phyloP scores from a whole-genome alignment of 2,797 vertebrate species.

The Merluccius polli region DNA sequence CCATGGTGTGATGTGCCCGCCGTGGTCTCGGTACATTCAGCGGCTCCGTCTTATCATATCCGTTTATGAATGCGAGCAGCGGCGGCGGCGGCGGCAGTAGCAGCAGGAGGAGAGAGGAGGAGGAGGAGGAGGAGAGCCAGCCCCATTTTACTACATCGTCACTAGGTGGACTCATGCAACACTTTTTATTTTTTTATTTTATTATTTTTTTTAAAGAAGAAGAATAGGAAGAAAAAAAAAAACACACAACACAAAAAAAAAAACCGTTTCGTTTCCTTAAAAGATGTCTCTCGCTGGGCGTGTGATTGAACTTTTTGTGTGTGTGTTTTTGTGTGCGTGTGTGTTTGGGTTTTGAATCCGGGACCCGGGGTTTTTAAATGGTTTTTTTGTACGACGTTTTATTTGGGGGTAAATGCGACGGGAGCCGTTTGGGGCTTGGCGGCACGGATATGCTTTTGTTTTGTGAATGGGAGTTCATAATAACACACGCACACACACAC shows the following conservation, averaged over 20 bases:
- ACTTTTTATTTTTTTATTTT: no score
- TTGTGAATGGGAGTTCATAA: slow-evolving; percentile 1
- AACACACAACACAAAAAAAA: no score
- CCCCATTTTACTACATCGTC: slow-evolving; percentile 63
- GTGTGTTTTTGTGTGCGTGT: no score
- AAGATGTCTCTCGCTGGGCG: neutral
- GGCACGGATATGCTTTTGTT: neutral
- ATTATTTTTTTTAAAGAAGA: no score
- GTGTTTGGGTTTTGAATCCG: no score
- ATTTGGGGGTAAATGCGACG: neutral
- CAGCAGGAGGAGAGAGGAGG: no score
- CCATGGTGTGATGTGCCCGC: slow-evolving; percentile 77
- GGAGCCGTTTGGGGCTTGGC: neutral
- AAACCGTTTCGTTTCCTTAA: slow-evolving; percentile 30
- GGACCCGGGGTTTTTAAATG: neutral
- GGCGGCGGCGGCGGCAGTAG: no score
- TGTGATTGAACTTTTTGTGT: neutral
- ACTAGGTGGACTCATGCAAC: slow-evolving; percentile 47
- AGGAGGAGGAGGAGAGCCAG: slow-evolving; percentile 49
- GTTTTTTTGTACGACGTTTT: neutral
- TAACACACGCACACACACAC: no score
- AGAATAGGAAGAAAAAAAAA: slow-evolving; percentile 8
- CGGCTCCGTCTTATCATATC: slow-evolving; percentile 70
- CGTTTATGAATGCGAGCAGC: slow-evolving; percentile 72
- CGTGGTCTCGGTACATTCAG: slow-evolving; percentile 66